Base-by-base conservation (phyloP, 2,113 vertebrate species). In the Falco punctatus region DNA sequence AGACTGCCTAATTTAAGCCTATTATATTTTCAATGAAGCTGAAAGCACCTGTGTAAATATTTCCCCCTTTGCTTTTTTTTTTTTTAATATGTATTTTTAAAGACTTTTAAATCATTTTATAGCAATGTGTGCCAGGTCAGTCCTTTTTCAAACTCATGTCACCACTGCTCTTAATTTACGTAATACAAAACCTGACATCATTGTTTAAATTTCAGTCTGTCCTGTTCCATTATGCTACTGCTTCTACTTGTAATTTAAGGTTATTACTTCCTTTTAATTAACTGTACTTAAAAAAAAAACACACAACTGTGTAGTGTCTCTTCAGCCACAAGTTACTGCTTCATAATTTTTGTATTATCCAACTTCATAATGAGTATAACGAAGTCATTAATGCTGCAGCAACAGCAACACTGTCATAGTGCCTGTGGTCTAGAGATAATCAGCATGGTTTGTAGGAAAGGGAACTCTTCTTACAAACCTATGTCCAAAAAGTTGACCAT, bases 251-350 rank as follows among this genome's bases (percentile, higher is more conserved):
- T 49, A 92, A 91, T 69, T 94, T 78, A 78, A 89, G 23, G 40
- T 75, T 94, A 88, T 73, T 92, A 55, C 9, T 73, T 67, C 22
- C 33, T 81, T 95, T 89, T 75, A 92, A 78, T 70, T 92, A 92
- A 75, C 69, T 48, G 16, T 15, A 52, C 52, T 66, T 52, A 9
- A 78, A 83, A 91, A 81, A 66, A 65, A 38, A 38, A 10, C 38
- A 35, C 38, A 38, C 38, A 38, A 49, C 0, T 59, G n/a, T 79
- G 42, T 8, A 27, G 46, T 14, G 12, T 44, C 44, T 91, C 69
- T 70, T 91, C 51, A 81, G 73, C 30, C 49, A 87, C 27, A 72
- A 84, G 81, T 49, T 78, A 57, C n/a, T 58, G 5, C 46, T 58
- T 24, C 18, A 24, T 13, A 55, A 51, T 57, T 81, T 92, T 12